Percentiles rank a stretch among this genome's conserved stretches.
Conservation (phyloP, 2,888 invertebrate species). For the Junonia oenone region DNA sequence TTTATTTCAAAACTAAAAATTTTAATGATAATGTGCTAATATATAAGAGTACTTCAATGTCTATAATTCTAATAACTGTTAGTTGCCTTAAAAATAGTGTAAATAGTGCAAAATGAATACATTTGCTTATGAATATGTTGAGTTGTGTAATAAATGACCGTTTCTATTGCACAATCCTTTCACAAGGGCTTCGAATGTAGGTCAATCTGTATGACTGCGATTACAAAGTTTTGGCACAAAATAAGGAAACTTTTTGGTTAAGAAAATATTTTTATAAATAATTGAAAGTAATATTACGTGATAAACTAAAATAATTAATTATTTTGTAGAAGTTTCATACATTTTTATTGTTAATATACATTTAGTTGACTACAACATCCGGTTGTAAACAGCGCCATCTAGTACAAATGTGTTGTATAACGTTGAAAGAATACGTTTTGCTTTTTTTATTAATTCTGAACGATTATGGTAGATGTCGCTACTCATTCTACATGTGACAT, state of each 20-base stretch:
- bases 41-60: constrained; percentile 37
- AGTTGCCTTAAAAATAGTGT: constrained; percentile 46
- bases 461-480: constrained; percentile 4
- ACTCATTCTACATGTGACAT: no score
- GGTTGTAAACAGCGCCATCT: constrained; percentile 36
- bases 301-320: background rate
- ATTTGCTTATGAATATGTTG: constrained; percentile 71
- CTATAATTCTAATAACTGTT: constrained; percentile 37
- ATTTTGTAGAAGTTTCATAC: constrained; percentile 1
- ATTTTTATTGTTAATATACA: constrained; percentile 10
- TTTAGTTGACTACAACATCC: constrained; percentile 30
- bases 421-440: background rate
- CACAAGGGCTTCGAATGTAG: constrained; percentile 79
- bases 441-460: background rate
- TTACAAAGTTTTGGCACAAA: constrained; percentile 39
- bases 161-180: constrained; percentile 81
- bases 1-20: background rate
- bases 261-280: background rate
- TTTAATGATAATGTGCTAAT: constrained; percentile 28
- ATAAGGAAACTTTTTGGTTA: background rate
- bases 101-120: constrained; percentile 66
- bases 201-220: constrained; percentile 72
- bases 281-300: background rate
- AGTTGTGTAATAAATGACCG: constrained; percentile 79
- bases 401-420: background rate